Evolutionary conservation across 2,888 invertebrate genomes (phyloP).

Genomic region (Clusia tigrina): DNA sequence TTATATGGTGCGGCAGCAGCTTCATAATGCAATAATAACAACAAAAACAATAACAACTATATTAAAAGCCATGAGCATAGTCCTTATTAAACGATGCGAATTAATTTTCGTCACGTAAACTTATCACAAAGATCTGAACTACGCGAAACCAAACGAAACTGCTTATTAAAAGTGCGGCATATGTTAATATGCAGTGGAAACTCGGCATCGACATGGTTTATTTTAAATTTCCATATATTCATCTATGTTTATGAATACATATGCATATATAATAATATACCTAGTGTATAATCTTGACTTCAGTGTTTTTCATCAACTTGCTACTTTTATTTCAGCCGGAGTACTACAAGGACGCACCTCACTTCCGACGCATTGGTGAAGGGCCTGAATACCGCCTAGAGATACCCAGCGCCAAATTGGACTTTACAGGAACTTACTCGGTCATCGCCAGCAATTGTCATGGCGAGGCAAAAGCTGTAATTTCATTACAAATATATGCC

Average conservation of each 20-base stretch:
- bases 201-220: too few relatives aligned
- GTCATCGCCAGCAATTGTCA: slow-evolving; percentile 83
- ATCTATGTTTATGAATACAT: background rate
- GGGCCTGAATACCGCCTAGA: slow-evolving; percentile 85
- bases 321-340: slow-evolving; percentile 72
- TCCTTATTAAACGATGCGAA: background rate
- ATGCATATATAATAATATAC: too few relatives aligned
- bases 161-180: too few relatives aligned
- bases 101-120: too few relatives aligned
- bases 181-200: too few relatives aligned
- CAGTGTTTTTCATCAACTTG: background rate
- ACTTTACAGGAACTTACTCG: slow-evolving; percentile 87
- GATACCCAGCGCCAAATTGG: slow-evolving; percentile 85
- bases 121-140: too few relatives aligned
- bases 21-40: background rate
- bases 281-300: too few relatives aligned
- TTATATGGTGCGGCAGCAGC: slow-evolving; percentile 24
- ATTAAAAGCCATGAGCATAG: background rate
- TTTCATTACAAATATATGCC: slow-evolving; percentile 85
- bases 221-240: too few relatives aligned
- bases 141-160: too few relatives aligned
- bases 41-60: background rate
- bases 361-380: slow-evolving; percentile 76
- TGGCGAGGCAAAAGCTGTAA: slow-evolving; percentile 86
- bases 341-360: slow-evolving; percentile 85